These are phyloP conservation scores for Ctenochaetus hawaiiensis DNA, from an alignment of 2,797 vertebrate genomes.

Conservation along the genomic window DNA sequence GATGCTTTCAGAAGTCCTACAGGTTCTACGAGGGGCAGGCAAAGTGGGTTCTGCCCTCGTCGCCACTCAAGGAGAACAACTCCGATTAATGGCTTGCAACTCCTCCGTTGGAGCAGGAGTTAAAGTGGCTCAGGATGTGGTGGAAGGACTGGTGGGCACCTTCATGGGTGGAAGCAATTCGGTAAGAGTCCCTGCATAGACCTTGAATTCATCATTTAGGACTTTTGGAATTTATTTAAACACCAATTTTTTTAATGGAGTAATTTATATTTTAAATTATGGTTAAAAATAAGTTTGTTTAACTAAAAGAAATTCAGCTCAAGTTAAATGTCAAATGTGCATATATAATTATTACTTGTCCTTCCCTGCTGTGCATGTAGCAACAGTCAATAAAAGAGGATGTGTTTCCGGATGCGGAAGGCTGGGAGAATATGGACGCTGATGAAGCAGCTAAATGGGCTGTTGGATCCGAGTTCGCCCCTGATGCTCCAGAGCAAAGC, in stretches of 20 bases:
- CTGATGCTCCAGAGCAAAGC: conserved; percentile 37
- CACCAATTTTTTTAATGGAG: not conserved
- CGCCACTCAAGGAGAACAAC: conserved; percentile 83
- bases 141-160: conserved; percentile 71
- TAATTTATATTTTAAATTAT: not conserved
- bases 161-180: conserved; percentile 64
- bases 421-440: conserved; percentile 81
- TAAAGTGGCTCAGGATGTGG: conserved; percentile 75
- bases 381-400: conserved; percentile 75
- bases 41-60: conserved; percentile 84
- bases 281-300: not conserved
- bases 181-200: conserved; percentile 60
- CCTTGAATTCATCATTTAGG: not conserved
- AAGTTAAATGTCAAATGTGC: not conserved
- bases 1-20: conserved; percentile 82
- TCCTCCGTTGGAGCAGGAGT: conserved; percentile 80
- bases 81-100: conserved; percentile 81
- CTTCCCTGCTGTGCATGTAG: conserved; percentile 12
- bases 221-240: not conserved
- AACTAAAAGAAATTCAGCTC: not conserved
- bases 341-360: not conserved
- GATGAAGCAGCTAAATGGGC: conserved; percentile 83
- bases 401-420: conserved; percentile 80
- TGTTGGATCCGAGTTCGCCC: conserved; percentile 74
- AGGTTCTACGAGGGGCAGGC: conserved; percentile 85